Evolutionary conservation across 2,888 invertebrate genomes (phyloP), one percentile per base, ranked within the genome.

Genomic region (Pheosia gnoma): DNA sequence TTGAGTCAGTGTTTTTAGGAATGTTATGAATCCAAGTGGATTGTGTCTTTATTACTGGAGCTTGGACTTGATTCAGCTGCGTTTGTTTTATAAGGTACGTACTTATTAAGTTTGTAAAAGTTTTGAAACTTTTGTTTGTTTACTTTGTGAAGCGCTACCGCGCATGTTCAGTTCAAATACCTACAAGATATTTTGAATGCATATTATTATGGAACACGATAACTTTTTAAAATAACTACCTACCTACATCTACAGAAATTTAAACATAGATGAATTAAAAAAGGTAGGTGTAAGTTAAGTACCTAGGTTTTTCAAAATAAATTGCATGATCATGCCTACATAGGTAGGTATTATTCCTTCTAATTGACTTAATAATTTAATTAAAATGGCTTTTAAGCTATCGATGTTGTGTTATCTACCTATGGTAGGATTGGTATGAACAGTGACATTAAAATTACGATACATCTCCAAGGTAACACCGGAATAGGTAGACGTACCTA

Each of bases 21-120:
- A 92, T 92, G 92, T 89, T 90, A 90, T 91, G 91, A 88, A 87
- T 92, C 84, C 78, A 83, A 90, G 86, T 90, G 90, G 86, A 89
- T 90, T 86, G 83, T 89, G 86, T 82, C 80, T 85, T 78, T 82
- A 81, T 74, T 74, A 73, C 73, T 75, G 83, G 81, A 84, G 80
- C 82, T 85, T 81, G 80, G 77, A 81, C 78, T 84, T 81, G 78
- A 72, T 80, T 81, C 76, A 80, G 69, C 80, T 77, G 72, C 79
- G 74, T 83, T 75, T 70, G 70, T 74, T 70, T 74, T 68, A 76
- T 68, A 90, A 92, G 91, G 93, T 91, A 77, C 67, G 87, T 81
- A 71, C 71, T 64, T 69, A 66, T 71, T 63, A 70, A 74, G 74
- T 78, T 75, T 77, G 38, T 59, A 71, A 81, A 90, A 88, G 78